Evolutionary conservation across 23 tunicate genomes (phyloP).

Genomic region (Oikopleura albicans): DNA sequence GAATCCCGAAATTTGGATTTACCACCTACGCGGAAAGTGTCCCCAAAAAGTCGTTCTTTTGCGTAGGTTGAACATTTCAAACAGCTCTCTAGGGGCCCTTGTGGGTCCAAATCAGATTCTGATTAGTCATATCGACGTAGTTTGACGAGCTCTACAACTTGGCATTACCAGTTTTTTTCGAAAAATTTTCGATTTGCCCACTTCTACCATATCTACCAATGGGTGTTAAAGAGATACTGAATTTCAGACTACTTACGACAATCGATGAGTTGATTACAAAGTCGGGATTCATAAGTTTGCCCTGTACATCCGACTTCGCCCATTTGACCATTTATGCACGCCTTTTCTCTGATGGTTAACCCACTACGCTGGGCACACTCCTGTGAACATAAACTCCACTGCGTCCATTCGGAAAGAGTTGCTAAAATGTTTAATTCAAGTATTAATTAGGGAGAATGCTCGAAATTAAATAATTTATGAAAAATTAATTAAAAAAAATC

Average conservation of each 20-base stretch:
- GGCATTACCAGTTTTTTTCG: too few species aligned
- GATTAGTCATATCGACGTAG: too few species aligned
- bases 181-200: too few species aligned
- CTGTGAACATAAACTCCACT: not conserved
- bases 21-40: too few species aligned
- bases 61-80: too few species aligned
- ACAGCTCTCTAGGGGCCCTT: too few species aligned
- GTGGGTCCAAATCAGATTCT: not conserved
- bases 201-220: too few species aligned
- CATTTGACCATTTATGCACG: not conserved
- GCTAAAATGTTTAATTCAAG: not conserved
- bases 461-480: not conserved
- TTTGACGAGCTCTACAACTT: too few species aligned
- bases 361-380: not conserved
- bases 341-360: not conserved
- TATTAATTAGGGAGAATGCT: not conserved
- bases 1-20: too few species aligned
- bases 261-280: not conserved
- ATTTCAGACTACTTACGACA: constrained; percentile 7
- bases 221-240: too few species aligned
- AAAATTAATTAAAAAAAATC: not conserved
- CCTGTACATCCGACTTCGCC: not conserved
- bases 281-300: not conserved
- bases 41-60: too few species aligned
- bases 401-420: not conserved